A percentile compares a stretch with the other conserved stretches of the same genome.
These are phyloP conservation scores for Hydrochoerus hydrochaeris DNA, from an alignment of 2,113 vertebrate genomes.

Conservation along the genomic window DNA sequence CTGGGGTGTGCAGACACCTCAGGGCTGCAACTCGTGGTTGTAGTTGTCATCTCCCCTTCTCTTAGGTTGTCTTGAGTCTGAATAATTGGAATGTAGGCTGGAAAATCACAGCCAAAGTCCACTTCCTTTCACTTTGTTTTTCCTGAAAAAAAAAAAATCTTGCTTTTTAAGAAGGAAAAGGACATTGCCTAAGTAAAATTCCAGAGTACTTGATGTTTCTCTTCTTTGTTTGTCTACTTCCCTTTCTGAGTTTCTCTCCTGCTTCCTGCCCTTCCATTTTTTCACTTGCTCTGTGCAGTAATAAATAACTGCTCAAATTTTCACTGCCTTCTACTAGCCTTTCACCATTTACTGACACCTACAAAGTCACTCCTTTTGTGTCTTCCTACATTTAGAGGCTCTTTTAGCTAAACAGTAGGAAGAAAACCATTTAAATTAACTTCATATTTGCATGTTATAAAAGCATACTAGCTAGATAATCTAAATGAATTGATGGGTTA, in stretches of 20 bases:
- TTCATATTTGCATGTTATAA: background rate
- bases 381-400: background rate
- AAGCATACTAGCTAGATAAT: background rate
- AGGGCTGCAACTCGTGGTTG: background rate
- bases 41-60: background rate
- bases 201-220: background rate
- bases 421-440: background rate
- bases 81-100: background rate
- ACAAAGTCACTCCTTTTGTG: background rate
- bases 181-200: background rate
- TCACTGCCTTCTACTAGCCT: background rate
- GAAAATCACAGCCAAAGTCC: background rate
- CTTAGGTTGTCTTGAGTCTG: background rate
- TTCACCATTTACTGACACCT: background rate
- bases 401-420: background rate
- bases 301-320: background rate
- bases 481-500: background rate
- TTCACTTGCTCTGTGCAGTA: fast-evolving
- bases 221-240: background rate
- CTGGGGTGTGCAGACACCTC: background rate
- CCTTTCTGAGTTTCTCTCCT: background rate
- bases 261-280: background rate
- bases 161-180: background rate
- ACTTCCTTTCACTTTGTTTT: background rate
- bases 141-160: background rate